Evolutionary conservation across 2,113 vertebrate genomes (phyloP).

Genomic region (Trinectes maculatus): DNA sequence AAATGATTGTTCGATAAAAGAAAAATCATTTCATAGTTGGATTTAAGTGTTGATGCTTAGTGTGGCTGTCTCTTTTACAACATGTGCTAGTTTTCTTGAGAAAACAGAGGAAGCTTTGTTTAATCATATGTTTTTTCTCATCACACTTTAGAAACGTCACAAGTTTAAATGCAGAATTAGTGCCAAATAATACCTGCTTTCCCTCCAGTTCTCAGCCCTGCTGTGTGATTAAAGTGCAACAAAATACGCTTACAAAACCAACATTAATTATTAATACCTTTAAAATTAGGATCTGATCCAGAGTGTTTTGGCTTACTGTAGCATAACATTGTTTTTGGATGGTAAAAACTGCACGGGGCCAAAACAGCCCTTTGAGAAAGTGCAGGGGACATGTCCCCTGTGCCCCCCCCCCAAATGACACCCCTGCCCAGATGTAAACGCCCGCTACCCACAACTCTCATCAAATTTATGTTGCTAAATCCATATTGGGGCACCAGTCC

Average conservation of each 20-base stretch:
- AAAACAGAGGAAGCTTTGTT: background rate
- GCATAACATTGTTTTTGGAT: too few species aligned
- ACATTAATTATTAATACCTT: too few species aligned
- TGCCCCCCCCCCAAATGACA: too few species aligned
- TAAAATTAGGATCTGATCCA: too few species aligned
- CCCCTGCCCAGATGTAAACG: too few species aligned
- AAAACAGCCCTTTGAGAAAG: too few species aligned
- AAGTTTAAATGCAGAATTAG: slow-evolving; percentile 15
- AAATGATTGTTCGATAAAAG: slow-evolving; percentile 52
- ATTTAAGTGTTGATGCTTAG: slow-evolving; percentile 24
- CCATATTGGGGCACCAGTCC: background rate
- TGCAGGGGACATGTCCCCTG: too few species aligned
- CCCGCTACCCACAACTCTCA: too few species aligned
- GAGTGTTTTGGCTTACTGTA: too few species aligned
- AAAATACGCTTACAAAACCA: background rate
- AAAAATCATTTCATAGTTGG: slow-evolving; percentile 5
- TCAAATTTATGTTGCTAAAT: background rate
- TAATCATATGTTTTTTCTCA: background rate
- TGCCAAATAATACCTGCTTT: slow-evolving; percentile 55
- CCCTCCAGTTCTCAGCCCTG: background rate
- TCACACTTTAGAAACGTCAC: slow-evolving; percentile 2
- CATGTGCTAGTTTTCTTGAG: too few species aligned
- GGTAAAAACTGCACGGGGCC: too few species aligned
- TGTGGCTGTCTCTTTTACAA: slow-evolving; percentile 4
- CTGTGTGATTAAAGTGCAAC: slow-evolving; percentile 3